Conservation (phyloP, 1,140 invertebrate genomes). For the Camponotus pennsylvanicus region DNA sequence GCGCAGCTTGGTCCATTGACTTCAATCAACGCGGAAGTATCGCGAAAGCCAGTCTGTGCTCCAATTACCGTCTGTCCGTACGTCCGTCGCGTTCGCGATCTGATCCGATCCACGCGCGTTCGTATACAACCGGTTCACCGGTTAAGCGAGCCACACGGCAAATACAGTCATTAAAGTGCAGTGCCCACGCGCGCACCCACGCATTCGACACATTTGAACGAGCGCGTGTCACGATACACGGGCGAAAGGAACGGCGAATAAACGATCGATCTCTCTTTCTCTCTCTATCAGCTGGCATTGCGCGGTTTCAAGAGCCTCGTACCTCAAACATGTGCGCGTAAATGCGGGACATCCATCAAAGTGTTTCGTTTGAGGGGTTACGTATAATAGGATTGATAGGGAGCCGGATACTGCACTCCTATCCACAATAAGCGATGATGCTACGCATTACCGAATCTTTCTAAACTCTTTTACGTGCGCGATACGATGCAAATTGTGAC, state of each 20-base stretch:
- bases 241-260: constrained; percentile 32
- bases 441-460: constrained; percentile 27
- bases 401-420: not conserved
- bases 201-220: constrained; percentile 33
- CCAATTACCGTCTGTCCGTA: constrained; percentile 61
- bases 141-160: constrained; percentile 60
- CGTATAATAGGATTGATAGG: constrained; percentile 37
- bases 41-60: constrained; percentile 53
- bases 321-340: constrained; percentile 29
- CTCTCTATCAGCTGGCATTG: not conserved
- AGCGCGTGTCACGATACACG: not conserved
- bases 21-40: constrained; percentile 69
- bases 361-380: constrained; percentile 12
- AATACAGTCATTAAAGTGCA: constrained; percentile 61
- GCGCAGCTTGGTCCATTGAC: constrained; percentile 43
- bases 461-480: not conserved
- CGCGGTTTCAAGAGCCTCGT: constrained; percentile 13
- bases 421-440: not conserved
- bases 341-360: constrained; percentile 54
- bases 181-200: constrained; percentile 18
- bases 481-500: not conserved
- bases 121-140: constrained; percentile 49
- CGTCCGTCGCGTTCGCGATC: constrained; percentile 58
- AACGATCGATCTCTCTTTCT: constrained; percentile 48
- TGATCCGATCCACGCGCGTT: constrained; percentile 52